Percentiles rank a stretch among this genome's conserved stretches.
These are phyloP conservation scores for Spicauda simplicius DNA, from an alignment of 2,888 invertebrate genomes.

Conservation along the genomic window DNA sequence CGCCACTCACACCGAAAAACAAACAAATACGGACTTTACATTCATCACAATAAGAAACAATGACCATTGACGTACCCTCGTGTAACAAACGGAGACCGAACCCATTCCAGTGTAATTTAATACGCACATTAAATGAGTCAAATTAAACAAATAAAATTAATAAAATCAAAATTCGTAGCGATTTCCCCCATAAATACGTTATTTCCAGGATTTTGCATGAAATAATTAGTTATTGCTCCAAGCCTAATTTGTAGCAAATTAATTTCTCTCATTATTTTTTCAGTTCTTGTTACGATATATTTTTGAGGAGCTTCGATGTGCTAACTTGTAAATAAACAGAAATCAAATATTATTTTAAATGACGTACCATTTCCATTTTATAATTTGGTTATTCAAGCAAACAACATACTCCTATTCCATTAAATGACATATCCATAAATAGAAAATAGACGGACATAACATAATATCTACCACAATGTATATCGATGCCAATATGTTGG, in stretches of 20 bases:
- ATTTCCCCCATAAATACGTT: slow-evolving; percentile 61
- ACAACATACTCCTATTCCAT: too few relatives aligned
- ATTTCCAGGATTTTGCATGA: slow-evolving; percentile 40
- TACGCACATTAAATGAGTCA: slow-evolving; percentile 69
- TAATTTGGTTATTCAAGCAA: too few relatives aligned
- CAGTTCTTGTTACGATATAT: too few relatives aligned
- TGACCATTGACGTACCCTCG: slow-evolving; percentile 28
- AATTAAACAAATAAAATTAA: slow-evolving; percentile 72
- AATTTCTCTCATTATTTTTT: too few relatives aligned
- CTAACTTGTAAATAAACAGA: too few relatives aligned
- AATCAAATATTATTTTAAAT: too few relatives aligned
- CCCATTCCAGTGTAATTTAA: slow-evolving; percentile 64
- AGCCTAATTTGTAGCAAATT: slow-evolving; percentile 3
- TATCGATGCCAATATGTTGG: slow-evolving; percentile 30
- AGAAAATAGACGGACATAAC: background rate
- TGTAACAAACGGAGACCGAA: slow-evolving; percentile 36
- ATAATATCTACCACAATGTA: slow-evolving; percentile 1
- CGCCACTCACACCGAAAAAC: slow-evolving; percentile 11
- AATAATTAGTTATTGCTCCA: slow-evolving; percentile 13
- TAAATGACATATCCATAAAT: too few relatives aligned
- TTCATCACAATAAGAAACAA: slow-evolving; percentile 33
- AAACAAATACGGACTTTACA: slow-evolving; percentile 19
- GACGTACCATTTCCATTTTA: too few relatives aligned
- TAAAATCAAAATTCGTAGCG: slow-evolving; percentile 64
- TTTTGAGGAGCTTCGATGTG: too few relatives aligned